Percentiles rank a stretch among this genome's conserved stretches.
phyloP scores from a whole-genome alignment of 2,113 vertebrate genomes.

The Turdus rufiventris region DNA sequence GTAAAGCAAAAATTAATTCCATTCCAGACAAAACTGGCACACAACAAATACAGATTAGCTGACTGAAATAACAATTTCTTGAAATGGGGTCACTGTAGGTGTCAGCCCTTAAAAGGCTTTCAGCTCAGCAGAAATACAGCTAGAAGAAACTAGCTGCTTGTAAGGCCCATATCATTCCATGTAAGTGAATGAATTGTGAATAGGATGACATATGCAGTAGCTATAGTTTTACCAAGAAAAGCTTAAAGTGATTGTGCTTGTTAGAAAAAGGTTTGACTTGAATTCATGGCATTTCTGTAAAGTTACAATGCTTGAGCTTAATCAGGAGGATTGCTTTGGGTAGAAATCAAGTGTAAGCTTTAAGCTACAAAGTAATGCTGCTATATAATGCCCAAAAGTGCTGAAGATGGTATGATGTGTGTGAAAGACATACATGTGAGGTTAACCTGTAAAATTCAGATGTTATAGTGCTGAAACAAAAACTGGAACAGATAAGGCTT shows the following conservation, averaged over 20 bases:
- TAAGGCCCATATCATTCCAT: neutral
- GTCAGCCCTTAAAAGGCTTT: neutral
- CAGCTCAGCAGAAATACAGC: neutral
- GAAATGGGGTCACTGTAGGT: neutral
- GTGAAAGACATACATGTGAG: neutral
- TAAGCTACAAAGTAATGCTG: neutral
- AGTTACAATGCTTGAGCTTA: neutral
- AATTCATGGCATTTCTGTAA: neutral
- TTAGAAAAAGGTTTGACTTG: neutral
- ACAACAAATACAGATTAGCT: neutral
- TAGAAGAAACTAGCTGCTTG: neutral
- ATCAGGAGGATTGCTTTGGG: neutral
- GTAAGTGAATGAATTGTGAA: neutral
- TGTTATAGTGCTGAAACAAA: neutral
- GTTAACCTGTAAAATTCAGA: neutral
- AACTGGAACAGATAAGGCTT: neutral
- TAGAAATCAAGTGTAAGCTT: neutral
- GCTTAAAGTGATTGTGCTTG: neutral
- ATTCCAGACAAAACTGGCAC: neutral
- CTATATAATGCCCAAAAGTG: neutral
- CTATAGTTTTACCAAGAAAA: neutral
- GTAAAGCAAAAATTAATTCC: neutral
- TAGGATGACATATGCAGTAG: neutral
- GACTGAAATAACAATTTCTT: neutral
- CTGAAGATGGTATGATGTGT: neutral